A percentile compares a stretch with the other conserved stretches of the same genome.
Conservation (phyloP, 1,140 invertebrate species). For the Drosophila cardini region DNA sequence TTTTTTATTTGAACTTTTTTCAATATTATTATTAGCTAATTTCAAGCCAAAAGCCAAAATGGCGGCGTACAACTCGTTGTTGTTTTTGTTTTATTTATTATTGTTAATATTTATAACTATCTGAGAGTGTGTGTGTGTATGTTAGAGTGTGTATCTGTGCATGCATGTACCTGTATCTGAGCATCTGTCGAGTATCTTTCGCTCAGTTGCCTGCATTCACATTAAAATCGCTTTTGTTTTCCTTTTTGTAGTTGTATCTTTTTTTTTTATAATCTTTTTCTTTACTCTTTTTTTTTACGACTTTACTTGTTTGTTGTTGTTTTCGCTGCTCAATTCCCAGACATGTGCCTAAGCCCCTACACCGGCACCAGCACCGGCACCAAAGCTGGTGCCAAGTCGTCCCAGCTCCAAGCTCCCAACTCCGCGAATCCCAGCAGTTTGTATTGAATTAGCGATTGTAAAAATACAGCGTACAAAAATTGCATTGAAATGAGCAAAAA, state of each 20-base stretch:
- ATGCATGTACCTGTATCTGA: constrained; percentile 32
- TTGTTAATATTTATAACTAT: constrained; percentile 58
- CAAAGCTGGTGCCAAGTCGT: constrained; percentile 60
- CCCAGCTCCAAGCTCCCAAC: constrained; percentile 32
- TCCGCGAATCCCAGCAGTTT: constrained; percentile 34
- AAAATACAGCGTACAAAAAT: constrained; percentile 7
- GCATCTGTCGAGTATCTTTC: constrained; percentile 54
- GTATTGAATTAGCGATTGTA: constrained; percentile 21
- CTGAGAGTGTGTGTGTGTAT: constrained; percentile 23
- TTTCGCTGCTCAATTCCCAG: constrained; percentile 66
- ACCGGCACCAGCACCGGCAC: not conserved
- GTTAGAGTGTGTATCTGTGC: not conserved
- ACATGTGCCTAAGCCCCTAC: constrained; percentile 46
- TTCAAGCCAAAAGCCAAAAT: constrained; percentile 66
- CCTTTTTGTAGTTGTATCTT: constrained; percentile 37
- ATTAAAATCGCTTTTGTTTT: constrained; percentile 68
- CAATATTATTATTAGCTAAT: constrained; percentile 71
- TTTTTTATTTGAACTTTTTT: constrained; percentile 35
- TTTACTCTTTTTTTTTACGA: constrained; percentile 24
- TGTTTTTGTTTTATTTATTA: constrained; percentile 18
- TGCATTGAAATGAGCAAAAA: constrained; percentile 25
- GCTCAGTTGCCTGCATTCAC: constrained; percentile 38
- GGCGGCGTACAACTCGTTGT: constrained; percentile 57
- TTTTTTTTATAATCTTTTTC: constrained; percentile 26
- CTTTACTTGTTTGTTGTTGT: constrained; percentile 11